Percentiles rank a stretch among this genome's conserved stretches.
Evolutionary conservation across 2,888 invertebrate genomes (phyloP).

Genomic region (Amphipyra berbera): DNA sequence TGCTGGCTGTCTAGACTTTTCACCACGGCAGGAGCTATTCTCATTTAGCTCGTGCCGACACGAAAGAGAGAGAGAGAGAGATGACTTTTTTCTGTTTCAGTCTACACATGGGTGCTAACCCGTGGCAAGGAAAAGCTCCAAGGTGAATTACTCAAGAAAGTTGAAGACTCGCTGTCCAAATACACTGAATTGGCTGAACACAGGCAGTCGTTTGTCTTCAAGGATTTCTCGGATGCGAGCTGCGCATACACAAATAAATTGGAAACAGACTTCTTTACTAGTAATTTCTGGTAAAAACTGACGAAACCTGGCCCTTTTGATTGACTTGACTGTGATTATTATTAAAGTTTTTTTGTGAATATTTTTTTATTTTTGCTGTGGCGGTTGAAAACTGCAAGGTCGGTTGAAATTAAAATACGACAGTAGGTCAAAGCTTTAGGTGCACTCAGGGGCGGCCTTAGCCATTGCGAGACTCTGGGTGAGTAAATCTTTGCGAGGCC

Average conservation of each 20-base stretch:
- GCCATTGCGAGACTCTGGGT: no score
- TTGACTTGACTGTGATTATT: slow-evolving; percentile 40
- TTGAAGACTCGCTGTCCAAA: slow-evolving; percentile 77
- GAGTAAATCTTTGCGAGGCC: no score
- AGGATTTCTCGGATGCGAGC: slow-evolving; percentile 75
- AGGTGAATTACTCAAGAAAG: slow-evolving; percentile 74
- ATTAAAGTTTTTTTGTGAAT: slow-evolving; percentile 14
- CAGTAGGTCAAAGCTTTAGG: no score
- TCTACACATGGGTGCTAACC: slow-evolving; percentile 81
- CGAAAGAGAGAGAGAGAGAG: no score
- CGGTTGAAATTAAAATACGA: no score
- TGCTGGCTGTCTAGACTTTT: no score
- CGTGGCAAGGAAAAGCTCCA: slow-evolving; percentile 76
- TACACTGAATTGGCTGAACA: slow-evolving; percentile 80
- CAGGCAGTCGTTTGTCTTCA: slow-evolving; percentile 77
- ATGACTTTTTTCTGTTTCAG: slow-evolving; percentile 65
- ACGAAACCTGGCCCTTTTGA: background rate
- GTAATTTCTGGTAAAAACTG: slow-evolving; percentile 77
- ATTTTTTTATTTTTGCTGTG: background rate
- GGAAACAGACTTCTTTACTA: slow-evolving; percentile 79
- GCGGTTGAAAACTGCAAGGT: no score
- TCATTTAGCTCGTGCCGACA: no score
- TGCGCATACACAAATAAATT: slow-evolving; percentile 75
- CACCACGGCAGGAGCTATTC: no score
- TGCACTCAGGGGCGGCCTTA: no score